These are phyloP conservation scores for Delphinapterus leucas DNA, from an alignment of 2,113 vertebrate species.

Conservation along the genomic window DNA sequence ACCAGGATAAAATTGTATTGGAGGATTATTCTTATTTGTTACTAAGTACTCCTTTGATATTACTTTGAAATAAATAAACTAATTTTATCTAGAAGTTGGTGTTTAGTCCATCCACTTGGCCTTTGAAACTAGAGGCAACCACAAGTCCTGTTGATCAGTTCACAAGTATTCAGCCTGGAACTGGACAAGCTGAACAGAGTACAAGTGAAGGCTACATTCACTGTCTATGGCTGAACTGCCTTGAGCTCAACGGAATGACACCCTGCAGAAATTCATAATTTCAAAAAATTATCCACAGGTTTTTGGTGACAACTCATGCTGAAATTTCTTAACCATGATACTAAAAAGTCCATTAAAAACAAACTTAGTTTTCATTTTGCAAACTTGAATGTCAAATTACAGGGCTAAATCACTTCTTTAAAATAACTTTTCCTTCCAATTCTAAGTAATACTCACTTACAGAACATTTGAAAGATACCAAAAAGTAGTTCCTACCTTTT, in stretches of 20 bases:
- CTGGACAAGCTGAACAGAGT: neutral
- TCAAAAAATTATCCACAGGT: neutral
- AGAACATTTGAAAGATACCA: neutral
- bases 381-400: neutral
- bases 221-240: neutral
- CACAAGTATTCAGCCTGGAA: neutral
- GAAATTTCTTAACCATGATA: neutral
- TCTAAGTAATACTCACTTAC: neutral
- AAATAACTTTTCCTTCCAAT: conserved; percentile 29
- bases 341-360: neutral
- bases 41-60: neutral
- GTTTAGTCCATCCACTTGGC: neutral
- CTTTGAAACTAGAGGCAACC: neutral
- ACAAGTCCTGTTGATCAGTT: neutral
- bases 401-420: neutral
- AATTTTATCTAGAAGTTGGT: neutral
- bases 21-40: neutral
- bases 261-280: neutral
- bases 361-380: neutral
- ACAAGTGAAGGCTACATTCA: neutral
- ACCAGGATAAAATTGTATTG: neutral
- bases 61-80: conserved; percentile 8
- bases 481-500: neutral
- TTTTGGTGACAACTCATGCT: neutral
- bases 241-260: neutral